Conservation (phyloP, 1,140 invertebrate species). For the Rhizoglyphus robini region DNA sequence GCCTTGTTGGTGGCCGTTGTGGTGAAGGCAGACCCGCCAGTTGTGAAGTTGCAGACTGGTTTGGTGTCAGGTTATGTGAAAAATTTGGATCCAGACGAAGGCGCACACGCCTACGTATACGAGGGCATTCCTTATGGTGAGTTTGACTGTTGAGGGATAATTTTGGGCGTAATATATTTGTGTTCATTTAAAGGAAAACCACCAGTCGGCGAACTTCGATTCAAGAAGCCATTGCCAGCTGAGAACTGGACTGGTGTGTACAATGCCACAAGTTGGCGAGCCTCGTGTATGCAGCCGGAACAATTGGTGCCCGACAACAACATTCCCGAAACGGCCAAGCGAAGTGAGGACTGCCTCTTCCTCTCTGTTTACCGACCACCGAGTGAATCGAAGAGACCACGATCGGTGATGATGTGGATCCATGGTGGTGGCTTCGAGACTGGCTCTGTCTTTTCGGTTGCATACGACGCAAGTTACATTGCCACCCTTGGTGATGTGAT, state of each 20-base stretch:
- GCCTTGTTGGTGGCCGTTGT: neutral
- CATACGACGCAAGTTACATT: slow-evolving; percentile 75
- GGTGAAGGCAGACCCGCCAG: neutral
- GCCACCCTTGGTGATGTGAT: slow-evolving; percentile 83
- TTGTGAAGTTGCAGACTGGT: neutral
- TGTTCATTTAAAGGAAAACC: slow-evolving; percentile 35
- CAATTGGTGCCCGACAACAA: slow-evolving; percentile 12
- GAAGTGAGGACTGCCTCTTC: slow-evolving; percentile 35
- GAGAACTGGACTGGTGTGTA: slow-evolving; percentile 5
- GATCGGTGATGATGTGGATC: slow-evolving; percentile 29
- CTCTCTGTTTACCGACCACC: slow-evolving; percentile 34
- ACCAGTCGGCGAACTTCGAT: slow-evolving; percentile 68
- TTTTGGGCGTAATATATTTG: neutral
- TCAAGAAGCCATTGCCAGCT: slow-evolving; percentile 32
- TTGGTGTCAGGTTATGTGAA: neutral
- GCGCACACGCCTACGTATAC: neutral
- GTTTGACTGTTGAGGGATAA: neutral
- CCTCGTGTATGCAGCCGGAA: slow-evolving; percentile 26
- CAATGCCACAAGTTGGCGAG: neutral
- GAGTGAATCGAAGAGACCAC: neutral
- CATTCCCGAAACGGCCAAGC: slow-evolving; percentile 9
- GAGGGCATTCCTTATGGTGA: slow-evolving; percentile 18
- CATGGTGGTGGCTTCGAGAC: slow-evolving; percentile 30
- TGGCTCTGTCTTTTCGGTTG: slow-evolving; percentile 59
- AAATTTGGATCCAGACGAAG: neutral